Evolutionary conservation across 2,888 invertebrate genomes (phyloP), one percentile per base, ranked within the genome.

Genomic region (Phalangium opilio): DNA sequence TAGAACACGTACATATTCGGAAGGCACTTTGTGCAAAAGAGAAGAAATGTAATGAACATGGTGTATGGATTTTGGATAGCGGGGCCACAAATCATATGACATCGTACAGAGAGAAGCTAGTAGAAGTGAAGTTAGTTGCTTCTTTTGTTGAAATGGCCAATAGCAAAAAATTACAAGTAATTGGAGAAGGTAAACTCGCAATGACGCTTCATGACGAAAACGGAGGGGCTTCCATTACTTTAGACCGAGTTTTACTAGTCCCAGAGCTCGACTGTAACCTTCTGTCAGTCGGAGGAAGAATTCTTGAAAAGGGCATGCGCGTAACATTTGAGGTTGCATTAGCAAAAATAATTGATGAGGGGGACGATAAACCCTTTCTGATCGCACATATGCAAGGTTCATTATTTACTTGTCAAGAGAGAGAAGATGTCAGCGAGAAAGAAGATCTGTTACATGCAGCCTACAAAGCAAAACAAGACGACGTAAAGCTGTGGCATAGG

Each of bases 81-180:
- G 41, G 48, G 12, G 48, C 48, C 1, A 48, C 48, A 14, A 40
- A 48, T n/a, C 48, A 44, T 27, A 48, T 48, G 48, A 40, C 44
- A 1, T 48, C 47, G 7, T 19, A 48, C 1, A 17, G 14, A 40
- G 17, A 20, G 5, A 48, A 48, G 4, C 34, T 40, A 5, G 3
- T 20, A 12, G 32, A 35, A 4, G 5, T 43, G 2, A 17, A 4
- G 7, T 1, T 15, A 2, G 15, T 38, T 11, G 33, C 17, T 3
- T 43, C 43, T 7, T 19, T 10, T 7, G 47, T 47, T 1, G 43
- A 47, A 43, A 38, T 47, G 15, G 47, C 43, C 14, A 47, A 39
- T 20, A 32, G 43, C 10, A 39, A 47, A 32, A 33, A 38, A n/a
- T 10, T 43, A 15, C 10, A 19, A 2, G 43, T 43, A 8, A 43